A percentile compares a stretch with the other conserved stretches of the same genome.
These are phyloP conservation scores for Melanargia galathea DNA, from an alignment of 2,888 invertebrate genomes.

Conservation along the genomic window DNA sequence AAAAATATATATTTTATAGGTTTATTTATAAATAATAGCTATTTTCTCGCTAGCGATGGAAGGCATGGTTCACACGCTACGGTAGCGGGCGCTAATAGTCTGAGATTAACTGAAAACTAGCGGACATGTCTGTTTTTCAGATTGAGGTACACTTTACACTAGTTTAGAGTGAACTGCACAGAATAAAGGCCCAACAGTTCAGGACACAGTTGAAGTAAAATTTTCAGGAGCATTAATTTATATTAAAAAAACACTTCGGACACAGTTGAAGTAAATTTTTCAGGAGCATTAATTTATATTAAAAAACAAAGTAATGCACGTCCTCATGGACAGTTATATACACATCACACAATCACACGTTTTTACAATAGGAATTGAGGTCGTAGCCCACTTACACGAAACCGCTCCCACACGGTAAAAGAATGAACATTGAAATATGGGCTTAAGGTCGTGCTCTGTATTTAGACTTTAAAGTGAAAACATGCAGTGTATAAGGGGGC, in stretches of 20 bases:
- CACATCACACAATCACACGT: conserved; percentile 79
- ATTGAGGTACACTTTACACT: too few relatives aligned
- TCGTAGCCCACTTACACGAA: too few relatives aligned
- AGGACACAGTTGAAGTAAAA: not conserved
- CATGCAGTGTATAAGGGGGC: too few relatives aligned
- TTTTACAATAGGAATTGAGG: conserved; percentile 79
- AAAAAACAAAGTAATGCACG: conserved; percentile 60
- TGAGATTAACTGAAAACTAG: conserved; percentile 4
- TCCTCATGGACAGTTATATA: conserved; percentile 60
- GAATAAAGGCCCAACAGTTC: not conserved
- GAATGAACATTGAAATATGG: too few relatives aligned
- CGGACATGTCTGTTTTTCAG: too few relatives aligned
- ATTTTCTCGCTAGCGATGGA: not conserved
- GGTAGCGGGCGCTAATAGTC: not conserved
- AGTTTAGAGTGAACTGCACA: not conserved
- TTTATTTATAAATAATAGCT: not conserved
- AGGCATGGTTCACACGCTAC: not conserved
- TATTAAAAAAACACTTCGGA: conserved; percentile 33
- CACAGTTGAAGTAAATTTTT: conserved; percentile 55
- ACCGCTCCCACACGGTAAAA: too few relatives aligned
- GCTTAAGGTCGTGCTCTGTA: too few relatives aligned
- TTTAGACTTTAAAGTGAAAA: too few relatives aligned
- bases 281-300: conserved; percentile 53
- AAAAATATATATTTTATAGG: not conserved
- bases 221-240: not conserved